Base-by-base conservation (phyloP, 1,140 invertebrate species). In the Amyelois transitella region DNA sequence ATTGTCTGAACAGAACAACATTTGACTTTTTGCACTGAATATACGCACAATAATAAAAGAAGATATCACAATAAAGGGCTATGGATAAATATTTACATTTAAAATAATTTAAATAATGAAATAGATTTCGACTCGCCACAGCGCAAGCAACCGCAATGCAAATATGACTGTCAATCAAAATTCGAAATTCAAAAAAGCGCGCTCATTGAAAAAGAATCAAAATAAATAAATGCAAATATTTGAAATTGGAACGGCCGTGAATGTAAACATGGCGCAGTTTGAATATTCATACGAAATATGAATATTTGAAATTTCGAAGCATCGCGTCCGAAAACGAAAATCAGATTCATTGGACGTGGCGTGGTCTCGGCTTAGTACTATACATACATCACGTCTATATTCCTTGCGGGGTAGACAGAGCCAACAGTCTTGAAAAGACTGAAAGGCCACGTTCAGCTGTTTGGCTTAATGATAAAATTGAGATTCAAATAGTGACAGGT, bases 221-320 rank as follows among this genome's bases (percentile, higher is more conserved):
- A 80, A 82, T 78, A 81, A 81, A 81, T 77, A 80, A 80, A 82
- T 82, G 77, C 79, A 77, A 81, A 82, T 80, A 82, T 82, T 80
- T 72, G 75, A 76, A 82, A 80, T 82, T 82, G 77, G 74, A 77
- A 76, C 72, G 69, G 52, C 73, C 75, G 75, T 78, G 76, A 82
- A 82, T 78, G 77, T 80, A 80, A 80, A 82, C 77, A 76, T 67
- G 65, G 66, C 62, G 53, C 51, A 60, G 75, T 80, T 80, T 82
- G 79, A 82, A 82, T 82, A 82, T 82, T 82, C 79, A 82, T 82
- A 66, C 66, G 58, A 68, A 82, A 82, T 79, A 81, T 82, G 79
- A 82, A 82, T 82, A 82, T 82, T 81, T 79, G 72, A 82, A 78
- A 80, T 82, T 77, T 78, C 60, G 78, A 69, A 75, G 60, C 68